Percentiles rank a stretch among this genome's conserved stretches.
Conservation (phyloP, 2,888 invertebrate species). For the Eupeodes luniger region DNA sequence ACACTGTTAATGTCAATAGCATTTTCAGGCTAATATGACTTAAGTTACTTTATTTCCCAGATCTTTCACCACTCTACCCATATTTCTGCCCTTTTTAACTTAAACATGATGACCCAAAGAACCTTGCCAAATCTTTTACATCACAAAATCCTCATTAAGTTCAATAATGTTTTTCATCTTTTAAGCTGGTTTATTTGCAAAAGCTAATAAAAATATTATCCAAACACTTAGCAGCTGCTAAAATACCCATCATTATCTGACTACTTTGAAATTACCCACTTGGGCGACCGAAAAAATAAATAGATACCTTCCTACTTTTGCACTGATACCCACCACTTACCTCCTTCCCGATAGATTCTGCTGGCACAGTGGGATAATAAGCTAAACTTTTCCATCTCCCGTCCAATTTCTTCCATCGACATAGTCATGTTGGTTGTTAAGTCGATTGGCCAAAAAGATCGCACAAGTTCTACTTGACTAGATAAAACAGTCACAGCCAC, state of each 20-base stretch:
- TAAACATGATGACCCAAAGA: too few relatives aligned
- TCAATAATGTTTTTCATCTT: too few relatives aligned
- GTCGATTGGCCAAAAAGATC: conserved; percentile 48
- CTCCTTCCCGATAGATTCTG: conserved; percentile 34
- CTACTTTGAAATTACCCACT: conserved; percentile 70
- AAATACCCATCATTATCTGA: conserved; percentile 71
- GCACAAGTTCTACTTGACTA: conserved; percentile 39
- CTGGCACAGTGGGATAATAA: background rate
- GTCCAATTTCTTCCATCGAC: background rate
- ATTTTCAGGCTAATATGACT: too few relatives aligned
- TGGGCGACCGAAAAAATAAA: conserved; percentile 60
- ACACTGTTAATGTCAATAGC: too few relatives aligned
- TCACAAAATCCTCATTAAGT: too few relatives aligned
- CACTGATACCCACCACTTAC: conserved; percentile 46
- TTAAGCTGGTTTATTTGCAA: conserved; percentile 29
- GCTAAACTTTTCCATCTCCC: conserved; percentile 8
- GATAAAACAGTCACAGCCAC: conserved; percentile 54
- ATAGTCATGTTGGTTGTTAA: background rate
- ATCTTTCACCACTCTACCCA: too few relatives aligned
- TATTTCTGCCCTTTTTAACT: too few relatives aligned
- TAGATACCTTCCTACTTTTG: conserved; percentile 44
- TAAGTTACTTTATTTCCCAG: too few relatives aligned
- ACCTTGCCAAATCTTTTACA: too few relatives aligned
- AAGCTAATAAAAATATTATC: conserved; percentile 74
- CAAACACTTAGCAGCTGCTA: conserved; percentile 69